Base-by-base conservation (phyloP, 2,113 vertebrate genomes). In the Coreoperca whiteheadi region DNA sequence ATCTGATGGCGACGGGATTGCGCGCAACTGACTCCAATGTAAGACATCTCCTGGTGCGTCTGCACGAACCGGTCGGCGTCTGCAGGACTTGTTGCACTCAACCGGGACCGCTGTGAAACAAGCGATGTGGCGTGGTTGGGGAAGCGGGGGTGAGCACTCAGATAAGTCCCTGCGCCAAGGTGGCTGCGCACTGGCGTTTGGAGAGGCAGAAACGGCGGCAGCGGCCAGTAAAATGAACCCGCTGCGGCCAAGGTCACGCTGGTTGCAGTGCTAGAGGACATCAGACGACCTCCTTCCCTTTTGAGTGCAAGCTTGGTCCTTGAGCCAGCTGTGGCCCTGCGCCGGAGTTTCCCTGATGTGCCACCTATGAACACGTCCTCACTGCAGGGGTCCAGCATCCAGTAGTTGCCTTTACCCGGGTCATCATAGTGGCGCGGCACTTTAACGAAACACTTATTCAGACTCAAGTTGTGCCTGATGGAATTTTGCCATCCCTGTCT, bases 371-470 rank as follows among this genome's bases (percentile, higher is more conserved):
- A 96, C 10, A 96, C 95, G 28, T 96, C 95, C 46, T 96, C 94
- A 4, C 96, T 96, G 89, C 95, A 96, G 16, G 96, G 95, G 90
- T 96, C 96, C 79, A 96, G 89, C 95, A 95, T 96, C 96, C 96
- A 96, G 89, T 96, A 96, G 88, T 94, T 96, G 20, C 96, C 96
- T 65, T 96, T 96, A 0, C 96, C 96, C 0, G 96, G 96, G 71
- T 96, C 95, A 0, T 96, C 94, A 2, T 96, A 96, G 84, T 95
- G 95, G n/a, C 96, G 94, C 28, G 96, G 96, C 30, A 96, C 95
- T 71, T 96, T 96, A 10, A 96, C 93, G 37, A 96, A 96, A 70
- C 95, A 96, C 85, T 96, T 96, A 74, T 96, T 96, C 25, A 96
- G 92, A 73, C 96, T 96, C 63, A 96, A 64, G 79, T 96, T 96